phyloP scores from a whole-genome alignment of 2,888 invertebrate species.

The Notodonta dromedarius region DNA sequence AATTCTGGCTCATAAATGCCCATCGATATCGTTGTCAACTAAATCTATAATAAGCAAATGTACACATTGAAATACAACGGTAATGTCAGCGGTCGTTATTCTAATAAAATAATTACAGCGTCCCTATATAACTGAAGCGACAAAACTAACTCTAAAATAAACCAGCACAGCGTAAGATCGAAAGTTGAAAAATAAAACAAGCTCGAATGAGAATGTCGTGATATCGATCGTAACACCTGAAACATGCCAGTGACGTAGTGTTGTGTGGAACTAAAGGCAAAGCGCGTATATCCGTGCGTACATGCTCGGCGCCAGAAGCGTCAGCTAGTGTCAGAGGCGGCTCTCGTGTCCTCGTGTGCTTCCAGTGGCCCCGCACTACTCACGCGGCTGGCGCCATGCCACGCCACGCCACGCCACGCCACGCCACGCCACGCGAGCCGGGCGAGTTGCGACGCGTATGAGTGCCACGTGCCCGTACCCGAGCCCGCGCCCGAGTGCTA shows the following conservation, averaged over 20 bases:
- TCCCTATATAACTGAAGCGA: conserved; percentile 61
- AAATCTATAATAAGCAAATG: conserved; percentile 45
- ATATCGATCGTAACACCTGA: conserved; percentile 41
- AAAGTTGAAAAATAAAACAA: conserved; percentile 68
- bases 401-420: too few relatives aligned
- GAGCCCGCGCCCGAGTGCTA: conserved; percentile 27
- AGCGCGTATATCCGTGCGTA: conserved; percentile 51
- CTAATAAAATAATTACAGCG: conserved; percentile 61
- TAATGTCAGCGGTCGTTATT: conserved; percentile 53
- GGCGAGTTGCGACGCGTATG: too few relatives aligned
- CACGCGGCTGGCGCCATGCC: conserved; percentile 20
- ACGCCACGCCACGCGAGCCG: too few relatives aligned
- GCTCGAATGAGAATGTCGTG: conserved; percentile 70
- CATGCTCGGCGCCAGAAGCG: conserved; percentile 46
- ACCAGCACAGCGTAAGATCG: conserved; percentile 68
- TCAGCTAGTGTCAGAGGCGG: conserved; percentile 57
- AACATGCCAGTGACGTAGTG: conserved; percentile 52
- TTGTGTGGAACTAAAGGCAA: conserved; percentile 54
- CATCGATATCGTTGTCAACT: conserved; percentile 37
- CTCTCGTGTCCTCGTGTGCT: conserved; percentile 76
- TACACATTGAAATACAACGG: conserved; percentile 48
- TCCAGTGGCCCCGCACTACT: conserved; percentile 70
- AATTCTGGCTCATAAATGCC: conserved; percentile 43
- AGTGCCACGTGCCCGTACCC: conserved; percentile 15
- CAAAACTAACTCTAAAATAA: conserved; percentile 62